Conservation (phyloP, 2,888 invertebrate species). For the Kuschelorhynchus macadamiae region DNA sequence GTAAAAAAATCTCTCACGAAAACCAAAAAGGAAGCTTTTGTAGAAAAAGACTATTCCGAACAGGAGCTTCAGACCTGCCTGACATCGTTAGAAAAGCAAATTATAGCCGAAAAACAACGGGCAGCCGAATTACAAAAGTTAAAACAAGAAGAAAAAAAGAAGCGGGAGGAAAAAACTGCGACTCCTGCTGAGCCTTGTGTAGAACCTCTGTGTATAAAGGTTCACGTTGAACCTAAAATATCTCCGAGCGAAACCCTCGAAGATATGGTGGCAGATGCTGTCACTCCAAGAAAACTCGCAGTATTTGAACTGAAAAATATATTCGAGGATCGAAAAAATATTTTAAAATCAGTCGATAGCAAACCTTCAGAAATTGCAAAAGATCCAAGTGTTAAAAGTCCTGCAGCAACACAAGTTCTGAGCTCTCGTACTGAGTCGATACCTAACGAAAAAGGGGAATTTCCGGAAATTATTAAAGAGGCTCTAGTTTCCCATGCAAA, state of each 20-base stretch:
- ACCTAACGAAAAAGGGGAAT: neutral
- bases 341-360: conserved; percentile 12
- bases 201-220: conserved; percentile 62
- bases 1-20: conserved; percentile 55
- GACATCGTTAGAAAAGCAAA: conserved; percentile 54
- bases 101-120: conserved; percentile 45
- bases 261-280: neutral
- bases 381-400: conserved; percentile 22
- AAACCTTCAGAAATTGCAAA: conserved; percentile 21
- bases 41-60: conserved; percentile 52
- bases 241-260: conserved; percentile 23
- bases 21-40: conserved; percentile 27
- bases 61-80: conserved; percentile 56
- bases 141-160: conserved; percentile 45
- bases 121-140: conserved; percentile 13
- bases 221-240: conserved; percentile 56
- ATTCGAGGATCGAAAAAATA: conserved; percentile 36
- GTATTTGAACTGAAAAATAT: conserved; percentile 37
- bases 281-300: neutral
- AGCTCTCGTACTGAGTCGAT: neutral
- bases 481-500: conserved; percentile 61
- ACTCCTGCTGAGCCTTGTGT: conserved; percentile 49
- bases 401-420: neutral
- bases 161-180: conserved; percentile 12
- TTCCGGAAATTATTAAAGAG: conserved; percentile 57